Evolutionary conservation across 2,888 invertebrate genomes (phyloP), one percentile per base, ranked within the genome.

Genomic region (Brenthis hecate): DNA sequence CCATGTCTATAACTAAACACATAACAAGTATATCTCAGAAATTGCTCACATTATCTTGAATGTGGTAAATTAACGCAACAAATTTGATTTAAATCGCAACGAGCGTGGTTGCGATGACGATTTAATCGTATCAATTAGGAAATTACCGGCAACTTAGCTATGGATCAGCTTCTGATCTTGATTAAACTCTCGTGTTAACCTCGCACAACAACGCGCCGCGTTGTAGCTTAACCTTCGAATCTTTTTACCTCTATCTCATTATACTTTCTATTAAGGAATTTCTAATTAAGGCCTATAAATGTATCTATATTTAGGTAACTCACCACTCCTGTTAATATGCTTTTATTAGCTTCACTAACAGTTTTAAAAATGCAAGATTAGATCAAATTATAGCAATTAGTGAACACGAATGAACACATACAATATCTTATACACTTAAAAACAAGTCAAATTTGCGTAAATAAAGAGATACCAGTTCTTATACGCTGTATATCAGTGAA

Each of bases 141-240:
- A 85, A 81, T 76, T 75, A 76, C 74, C 67, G 68, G 76, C 82
- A 83, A 85, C 83, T 86, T 85, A 81, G 89, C 89, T 88, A 88
- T 83, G 85, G 87, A 85, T 85, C 78, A 86, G 85, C 83, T 81
- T 85, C 85, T 84, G 87, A 89, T 90, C 89, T 91, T 91, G 91
- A 91, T 92, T 91, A 91, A 91, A 91, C 91, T 88, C 87, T 87
- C 87, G 87, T 88, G 89, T 89, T 88, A 88, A 89, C 86, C 88
- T 83, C 85, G 85, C 87, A 83, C 85, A 85, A 85, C 86, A 86
- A 84, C 82, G 85, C 83, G 84, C 80, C 84, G 83, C 82, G 82
- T 55, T 80, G 81, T 81, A 81, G 80, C 77, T 54, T 56, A 58
- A 72, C 71, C 68, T 43, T 32, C 23, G 4, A 48, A n/a, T 58